These are phyloP conservation scores for Ammodytes dubius DNA, from an alignment of 2,113 vertebrate genomes.

Conservation along the genomic window DNA sequence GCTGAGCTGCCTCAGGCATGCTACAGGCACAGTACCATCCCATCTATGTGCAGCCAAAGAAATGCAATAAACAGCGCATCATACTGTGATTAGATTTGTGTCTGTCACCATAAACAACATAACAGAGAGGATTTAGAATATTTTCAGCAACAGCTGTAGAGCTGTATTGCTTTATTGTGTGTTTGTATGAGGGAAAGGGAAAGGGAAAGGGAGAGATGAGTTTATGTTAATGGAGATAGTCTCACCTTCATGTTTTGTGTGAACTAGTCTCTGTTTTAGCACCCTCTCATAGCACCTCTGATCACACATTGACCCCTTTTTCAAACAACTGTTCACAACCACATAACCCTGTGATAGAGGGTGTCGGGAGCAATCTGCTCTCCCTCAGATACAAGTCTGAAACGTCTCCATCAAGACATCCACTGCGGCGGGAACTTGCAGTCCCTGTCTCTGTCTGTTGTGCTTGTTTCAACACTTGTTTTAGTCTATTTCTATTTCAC, in stretches of 20 bases:
- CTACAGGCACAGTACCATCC: slow-evolving; percentile 42
- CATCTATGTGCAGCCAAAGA: slow-evolving; percentile 44
- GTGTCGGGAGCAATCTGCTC: slow-evolving; percentile 67
- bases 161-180: slow-evolving; percentile 40
- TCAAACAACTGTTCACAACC: slow-evolving; percentile 61
- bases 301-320: slow-evolving; percentile 72
- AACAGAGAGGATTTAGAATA: slow-evolving; percentile 36
- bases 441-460: slow-evolving; percentile 23
- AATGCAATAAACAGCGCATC: slow-evolving; percentile 65
- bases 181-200: slow-evolving; percentile 37
- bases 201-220: slow-evolving; percentile 33
- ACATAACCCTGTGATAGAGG: slow-evolving; percentile 66
- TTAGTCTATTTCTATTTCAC: neutral
- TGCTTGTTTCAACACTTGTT: slow-evolving; percentile 18
- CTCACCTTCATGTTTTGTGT: slow-evolving; percentile 68
- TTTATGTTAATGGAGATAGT: slow-evolving; percentile 65
- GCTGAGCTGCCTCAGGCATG: slow-evolving; percentile 52
- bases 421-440: slow-evolving; percentile 23
- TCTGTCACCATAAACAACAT: slow-evolving; percentile 48
- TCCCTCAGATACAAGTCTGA: slow-evolving; percentile 28
- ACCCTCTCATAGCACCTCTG: slow-evolving; percentile 54
- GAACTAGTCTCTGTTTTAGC: slow-evolving; percentile 63
- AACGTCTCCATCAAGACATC: slow-evolving; percentile 38
- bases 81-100: slow-evolving; percentile 61
- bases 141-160: slow-evolving; percentile 46